Conservation (phyloP, 2,888 invertebrate genomes). For the Cepaea hortensis region DNA sequence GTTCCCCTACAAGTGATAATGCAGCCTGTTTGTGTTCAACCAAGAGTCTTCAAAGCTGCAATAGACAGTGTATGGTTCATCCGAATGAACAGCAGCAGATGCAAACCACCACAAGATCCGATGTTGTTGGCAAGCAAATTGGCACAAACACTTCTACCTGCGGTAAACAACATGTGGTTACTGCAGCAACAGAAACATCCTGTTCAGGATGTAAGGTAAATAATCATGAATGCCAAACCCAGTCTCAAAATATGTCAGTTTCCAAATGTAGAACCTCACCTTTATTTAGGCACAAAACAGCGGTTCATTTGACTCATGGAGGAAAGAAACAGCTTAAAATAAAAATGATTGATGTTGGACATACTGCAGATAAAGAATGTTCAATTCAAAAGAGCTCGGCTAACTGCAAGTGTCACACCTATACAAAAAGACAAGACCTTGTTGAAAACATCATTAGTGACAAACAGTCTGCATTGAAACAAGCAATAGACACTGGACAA, state of each 20-base stretch:
- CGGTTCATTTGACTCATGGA: background rate
- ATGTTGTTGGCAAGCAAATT: background rate
- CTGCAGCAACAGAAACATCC: background rate
- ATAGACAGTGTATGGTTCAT: background rate
- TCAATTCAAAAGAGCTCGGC: background rate
- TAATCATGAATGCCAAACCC: background rate
- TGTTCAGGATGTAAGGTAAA: background rate
- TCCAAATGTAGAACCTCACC: background rate
- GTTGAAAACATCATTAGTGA: background rate
- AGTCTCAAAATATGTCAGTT: background rate
- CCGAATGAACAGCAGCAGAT: background rate
- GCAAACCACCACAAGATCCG: background rate
- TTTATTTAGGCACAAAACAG: background rate
- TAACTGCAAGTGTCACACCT: background rate
- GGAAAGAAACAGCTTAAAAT: background rate
- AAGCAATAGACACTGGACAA: background rate
- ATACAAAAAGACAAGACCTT: background rate
- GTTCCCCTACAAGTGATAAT: no score
- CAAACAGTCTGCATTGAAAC: background rate
- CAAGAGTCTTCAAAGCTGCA: background rate
- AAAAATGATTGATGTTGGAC: background rate
- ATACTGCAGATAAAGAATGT: background rate
- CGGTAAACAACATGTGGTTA: background rate
- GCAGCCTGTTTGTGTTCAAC: no score
- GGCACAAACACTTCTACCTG: background rate